Percentiles rank a stretch among this genome's conserved stretches.
These are phyloP conservation scores for Synergus umbraculus DNA, from an alignment of 2,888 invertebrate species.

Conservation along the genomic window DNA sequence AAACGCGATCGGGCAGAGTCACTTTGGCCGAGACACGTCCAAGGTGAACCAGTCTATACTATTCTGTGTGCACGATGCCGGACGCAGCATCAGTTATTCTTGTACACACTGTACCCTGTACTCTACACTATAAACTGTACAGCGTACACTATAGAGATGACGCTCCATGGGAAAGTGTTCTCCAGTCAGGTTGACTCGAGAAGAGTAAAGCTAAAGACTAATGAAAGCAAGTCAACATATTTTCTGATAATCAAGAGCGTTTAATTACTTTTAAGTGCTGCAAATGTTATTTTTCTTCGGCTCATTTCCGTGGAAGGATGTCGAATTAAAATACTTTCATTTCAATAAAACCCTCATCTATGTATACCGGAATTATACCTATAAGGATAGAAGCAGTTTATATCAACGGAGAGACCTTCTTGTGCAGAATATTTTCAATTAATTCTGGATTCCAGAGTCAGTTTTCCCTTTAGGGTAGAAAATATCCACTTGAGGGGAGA, in stretches of 20 bases:
- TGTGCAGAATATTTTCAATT: not conserved
- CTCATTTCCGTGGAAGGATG: slow-evolving; percentile 1
- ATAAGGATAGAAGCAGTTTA: not conserved
- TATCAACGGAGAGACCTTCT: not conserved
- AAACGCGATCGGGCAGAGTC: slow-evolving; percentile 49
- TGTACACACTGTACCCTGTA: not conserved
- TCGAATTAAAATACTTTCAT: slow-evolving; percentile 19
- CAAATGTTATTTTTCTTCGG: slow-evolving; percentile 7
- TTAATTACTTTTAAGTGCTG: not conserved
- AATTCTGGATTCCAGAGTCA: not conserved
- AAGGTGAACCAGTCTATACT: slow-evolving; percentile 71
- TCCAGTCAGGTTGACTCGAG: not conserved
- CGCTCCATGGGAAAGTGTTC: not conserved
- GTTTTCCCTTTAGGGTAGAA: no score
- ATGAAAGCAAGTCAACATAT: not conserved
- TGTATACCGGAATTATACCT: not conserved
- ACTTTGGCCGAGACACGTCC: slow-evolving; percentile 66
- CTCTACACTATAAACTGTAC: not conserved
- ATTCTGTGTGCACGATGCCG: not conserved
- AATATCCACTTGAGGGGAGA: no score
- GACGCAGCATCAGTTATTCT: not conserved
- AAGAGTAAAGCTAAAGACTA: not conserved
- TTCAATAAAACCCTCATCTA: not conserved
- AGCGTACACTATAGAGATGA: not conserved
- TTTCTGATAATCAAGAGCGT: not conserved